These are phyloP conservation scores for Molossus molossus DNA, from an alignment of 2,797 vertebrate genomes.

Conservation along the genomic window DNA sequence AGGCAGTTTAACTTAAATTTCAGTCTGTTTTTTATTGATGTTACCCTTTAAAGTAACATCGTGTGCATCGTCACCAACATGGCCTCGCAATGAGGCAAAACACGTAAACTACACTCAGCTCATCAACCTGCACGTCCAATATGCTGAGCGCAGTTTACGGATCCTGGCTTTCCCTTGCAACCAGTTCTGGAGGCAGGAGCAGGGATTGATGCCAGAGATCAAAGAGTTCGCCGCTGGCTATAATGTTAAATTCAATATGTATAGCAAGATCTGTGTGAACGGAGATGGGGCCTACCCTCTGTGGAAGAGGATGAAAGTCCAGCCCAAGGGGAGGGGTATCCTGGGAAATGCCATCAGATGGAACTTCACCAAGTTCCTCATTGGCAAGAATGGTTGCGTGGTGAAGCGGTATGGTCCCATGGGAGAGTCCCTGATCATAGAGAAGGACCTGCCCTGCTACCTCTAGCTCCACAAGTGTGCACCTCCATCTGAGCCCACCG, in stretches of 20 bases:
- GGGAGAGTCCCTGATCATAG: slow-evolving; percentile 95
- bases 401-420: slow-evolving; percentile 95
- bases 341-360: slow-evolving; percentile 96
- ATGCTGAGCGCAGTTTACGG: slow-evolving; percentile 83
- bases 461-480: slow-evolving; percentile 88
- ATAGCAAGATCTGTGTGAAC: slow-evolving; percentile 95
- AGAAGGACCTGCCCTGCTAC: slow-evolving; percentile 93
- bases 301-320: slow-evolving; percentile 98
- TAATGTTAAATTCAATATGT: slow-evolving; percentile 95
- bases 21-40: slow-evolving; percentile 59
- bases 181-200: slow-evolving; percentile 98
- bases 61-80: slow-evolving; percentile 97
- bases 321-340: slow-evolving; percentile 95
- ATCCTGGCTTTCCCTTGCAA: slow-evolving; percentile 95
- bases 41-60: background rate
- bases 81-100: slow-evolving; percentile 97
- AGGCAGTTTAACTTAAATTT: slow-evolving; percentile 14
- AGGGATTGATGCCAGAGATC: slow-evolving; percentile 92
- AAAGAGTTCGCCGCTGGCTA: slow-evolving; percentile 93
- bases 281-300: slow-evolving; percentile 93
- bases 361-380: slow-evolving; percentile 99
- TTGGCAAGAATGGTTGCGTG: slow-evolving; percentile 95
- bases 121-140: slow-evolving; percentile 93
- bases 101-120: slow-evolving; percentile 99
- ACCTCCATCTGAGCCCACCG: background rate